phyloP scores from a whole-genome alignment of 2,113 vertebrate genomes.

The Rhea pennata region DNA sequence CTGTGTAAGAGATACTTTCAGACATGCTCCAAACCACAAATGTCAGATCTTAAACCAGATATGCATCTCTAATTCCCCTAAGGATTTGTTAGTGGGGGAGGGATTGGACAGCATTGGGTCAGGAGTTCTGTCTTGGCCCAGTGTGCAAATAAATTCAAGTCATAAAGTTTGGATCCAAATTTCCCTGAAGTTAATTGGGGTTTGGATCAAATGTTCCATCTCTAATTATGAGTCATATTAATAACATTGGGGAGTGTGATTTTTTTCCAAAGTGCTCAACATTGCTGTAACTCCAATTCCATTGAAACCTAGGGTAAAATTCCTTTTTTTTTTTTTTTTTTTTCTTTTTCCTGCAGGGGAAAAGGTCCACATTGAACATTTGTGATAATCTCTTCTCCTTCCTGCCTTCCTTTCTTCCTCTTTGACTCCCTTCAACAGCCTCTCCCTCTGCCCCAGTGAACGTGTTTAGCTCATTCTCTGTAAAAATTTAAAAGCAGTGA shows the following conservation, averaged over 20 bases:
- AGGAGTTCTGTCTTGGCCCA: constrained; percentile 58
- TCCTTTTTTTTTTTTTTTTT: not conserved
- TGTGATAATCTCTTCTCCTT: not conserved
- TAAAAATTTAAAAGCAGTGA: constrained; percentile 25
- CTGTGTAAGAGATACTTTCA: constrained; percentile 26
- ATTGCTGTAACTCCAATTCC: not conserved
- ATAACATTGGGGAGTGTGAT: constrained; percentile 41
- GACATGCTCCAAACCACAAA: constrained; percentile 52
- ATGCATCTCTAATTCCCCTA: constrained; percentile 22
- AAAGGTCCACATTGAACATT: not conserved
- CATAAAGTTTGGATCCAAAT: constrained; percentile 61
- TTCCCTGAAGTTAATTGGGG: constrained; percentile 63
- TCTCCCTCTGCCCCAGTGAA: not conserved
- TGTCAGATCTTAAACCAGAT: constrained; percentile 54
- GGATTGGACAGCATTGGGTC: constrained; percentile 41
- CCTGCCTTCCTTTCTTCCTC: not conserved
- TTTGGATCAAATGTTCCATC: constrained; percentile 66
- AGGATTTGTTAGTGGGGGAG: constrained; percentile 20
- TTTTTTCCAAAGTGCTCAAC: constrained; percentile 32
- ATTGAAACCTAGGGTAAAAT: constrained; percentile 1
- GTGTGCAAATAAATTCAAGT: constrained; percentile 43
- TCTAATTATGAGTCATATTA: constrained; percentile 70
- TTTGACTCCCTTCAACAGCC: not conserved
- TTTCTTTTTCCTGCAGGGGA: not conserved
- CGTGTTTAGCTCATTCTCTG: not conserved